These are phyloP conservation scores for Pangasius djambal DNA, from an alignment of 2,797 vertebrate species.

Conservation along the genomic window DNA sequence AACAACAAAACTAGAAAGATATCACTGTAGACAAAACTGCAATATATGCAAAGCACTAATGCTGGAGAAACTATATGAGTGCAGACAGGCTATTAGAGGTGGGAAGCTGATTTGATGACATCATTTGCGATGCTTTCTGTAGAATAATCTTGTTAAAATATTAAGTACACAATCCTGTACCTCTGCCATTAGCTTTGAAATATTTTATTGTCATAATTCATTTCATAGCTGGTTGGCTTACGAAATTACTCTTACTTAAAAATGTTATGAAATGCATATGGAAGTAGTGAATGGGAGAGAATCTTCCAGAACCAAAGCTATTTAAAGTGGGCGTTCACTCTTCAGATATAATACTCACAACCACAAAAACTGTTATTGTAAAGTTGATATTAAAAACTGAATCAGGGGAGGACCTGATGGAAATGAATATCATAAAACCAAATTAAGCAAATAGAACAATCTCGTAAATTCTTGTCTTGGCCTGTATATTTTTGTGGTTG, in stretches of 20 bases:
- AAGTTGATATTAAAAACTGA: not conserved
- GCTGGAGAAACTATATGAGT: not conserved
- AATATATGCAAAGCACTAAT: not conserved
- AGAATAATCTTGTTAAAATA: not conserved
- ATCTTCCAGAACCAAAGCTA: not conserved
- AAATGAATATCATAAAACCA: not conserved
- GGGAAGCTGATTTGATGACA: not conserved
- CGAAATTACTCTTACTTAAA: not conserved
- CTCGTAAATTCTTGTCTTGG: not conserved
- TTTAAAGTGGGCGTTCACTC: not conserved
- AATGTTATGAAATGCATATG: not conserved
- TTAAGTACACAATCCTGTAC: not conserved
- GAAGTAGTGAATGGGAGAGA: not conserved
- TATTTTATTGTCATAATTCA: not conserved
- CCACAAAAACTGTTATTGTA: not conserved
- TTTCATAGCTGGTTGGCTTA: not conserved
- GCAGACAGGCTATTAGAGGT: not conserved
- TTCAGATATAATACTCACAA: not conserved
- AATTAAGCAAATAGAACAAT: not conserved
- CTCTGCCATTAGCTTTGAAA: not conserved
- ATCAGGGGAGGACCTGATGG: not conserved
- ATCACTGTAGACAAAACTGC: not conserved
- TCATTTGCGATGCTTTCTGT: not conserved
- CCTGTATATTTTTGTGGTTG: not conserved
- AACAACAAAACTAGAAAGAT: not conserved